These are phyloP conservation scores for Venustoraphidia nigricollis DNA, from an alignment of 2,888 invertebrate species.

Conservation along the genomic window DNA sequence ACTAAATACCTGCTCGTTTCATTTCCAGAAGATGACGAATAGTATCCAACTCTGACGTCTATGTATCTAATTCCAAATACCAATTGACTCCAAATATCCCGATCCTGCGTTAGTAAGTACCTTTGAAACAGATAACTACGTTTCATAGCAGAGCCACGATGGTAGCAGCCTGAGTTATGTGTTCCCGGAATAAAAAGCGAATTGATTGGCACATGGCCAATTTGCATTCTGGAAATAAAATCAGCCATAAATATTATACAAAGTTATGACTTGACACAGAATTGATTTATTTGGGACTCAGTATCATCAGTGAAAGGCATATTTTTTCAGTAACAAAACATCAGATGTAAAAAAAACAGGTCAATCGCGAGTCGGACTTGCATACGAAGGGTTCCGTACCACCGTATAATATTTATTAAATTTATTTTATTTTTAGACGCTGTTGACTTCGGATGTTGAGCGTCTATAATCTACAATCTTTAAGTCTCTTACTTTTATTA, in stretches of 20 bases:
- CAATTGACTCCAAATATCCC: constrained; percentile 69
- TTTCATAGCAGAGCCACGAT: constrained; percentile 14
- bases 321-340: too few species aligned
- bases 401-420: too few species aligned
- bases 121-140: constrained; percentile 23
- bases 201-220: constrained; percentile 31
- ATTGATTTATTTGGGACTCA: too few species aligned
- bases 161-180: constrained; percentile 50
- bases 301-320: too few species aligned
- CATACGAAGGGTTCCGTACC: too few species aligned
- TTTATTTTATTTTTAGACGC: too few species aligned
- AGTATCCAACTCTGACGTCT: constrained; percentile 66
- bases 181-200: constrained; percentile 52
- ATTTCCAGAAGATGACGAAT: constrained; percentile 19
- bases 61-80: constrained; percentile 71
- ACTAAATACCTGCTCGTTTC: constrained; percentile 3
- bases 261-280: neutral
- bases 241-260: constrained; percentile 5
- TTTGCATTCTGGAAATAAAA: constrained; percentile 12
- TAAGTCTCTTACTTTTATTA: too few species aligned
- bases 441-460: too few species aligned
- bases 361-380: too few species aligned
- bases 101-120: constrained; percentile 50
- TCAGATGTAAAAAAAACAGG: too few species aligned
- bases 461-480: too few species aligned